Evolutionary conservation across 1,140 invertebrate genomes (phyloP).

Genomic region (Zaprionus nigranus): DNA sequence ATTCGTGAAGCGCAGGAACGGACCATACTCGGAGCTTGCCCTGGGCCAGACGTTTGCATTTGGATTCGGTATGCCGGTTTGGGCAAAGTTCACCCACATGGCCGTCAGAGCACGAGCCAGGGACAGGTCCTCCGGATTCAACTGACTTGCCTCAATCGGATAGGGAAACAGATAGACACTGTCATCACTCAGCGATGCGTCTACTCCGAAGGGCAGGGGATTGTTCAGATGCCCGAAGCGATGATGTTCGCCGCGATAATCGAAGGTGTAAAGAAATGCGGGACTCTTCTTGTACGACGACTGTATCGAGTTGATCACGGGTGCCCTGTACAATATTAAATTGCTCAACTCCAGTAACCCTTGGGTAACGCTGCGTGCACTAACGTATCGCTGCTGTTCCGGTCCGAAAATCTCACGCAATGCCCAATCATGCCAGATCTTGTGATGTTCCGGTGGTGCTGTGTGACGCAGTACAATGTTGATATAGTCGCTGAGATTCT

Average conservation of each 20-base stretch:
- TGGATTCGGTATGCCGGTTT: slow-evolving; percentile 56
- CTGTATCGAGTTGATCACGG: slow-evolving; percentile 66
- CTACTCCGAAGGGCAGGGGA: slow-evolving; percentile 71
- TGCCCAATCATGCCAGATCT: slow-evolving; percentile 71
- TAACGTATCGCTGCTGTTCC: slow-evolving; percentile 43
- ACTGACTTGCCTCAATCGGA: slow-evolving; percentile 56
- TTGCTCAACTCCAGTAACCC: slow-evolving; percentile 73
- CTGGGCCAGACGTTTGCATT: slow-evolving; percentile 64
- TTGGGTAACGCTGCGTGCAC: slow-evolving; percentile 36
- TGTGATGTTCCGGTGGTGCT: slow-evolving; percentile 59
- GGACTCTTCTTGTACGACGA: slow-evolving; percentile 45
- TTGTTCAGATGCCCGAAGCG: slow-evolving; percentile 65
- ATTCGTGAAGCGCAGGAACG: slow-evolving; percentile 74
- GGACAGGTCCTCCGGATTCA: slow-evolving; percentile 66
- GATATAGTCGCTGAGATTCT: slow-evolving; percentile 75
- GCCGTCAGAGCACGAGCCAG: slow-evolving; percentile 62
- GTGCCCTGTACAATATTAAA: slow-evolving; percentile 71
- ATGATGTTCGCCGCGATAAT: slow-evolving; percentile 77
- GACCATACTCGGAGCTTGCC: slow-evolving; percentile 67
- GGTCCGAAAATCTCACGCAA: slow-evolving; percentile 61
- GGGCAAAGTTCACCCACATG: slow-evolving; percentile 77
- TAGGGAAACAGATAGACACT: slow-evolving; percentile 83
- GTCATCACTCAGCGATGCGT: slow-evolving; percentile 81
- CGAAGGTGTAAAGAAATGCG: slow-evolving; percentile 75
- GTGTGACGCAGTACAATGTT: slow-evolving; percentile 70